Conservation (phyloP, 2,888 invertebrate genomes). For the Callyntrura sp. region DNA sequence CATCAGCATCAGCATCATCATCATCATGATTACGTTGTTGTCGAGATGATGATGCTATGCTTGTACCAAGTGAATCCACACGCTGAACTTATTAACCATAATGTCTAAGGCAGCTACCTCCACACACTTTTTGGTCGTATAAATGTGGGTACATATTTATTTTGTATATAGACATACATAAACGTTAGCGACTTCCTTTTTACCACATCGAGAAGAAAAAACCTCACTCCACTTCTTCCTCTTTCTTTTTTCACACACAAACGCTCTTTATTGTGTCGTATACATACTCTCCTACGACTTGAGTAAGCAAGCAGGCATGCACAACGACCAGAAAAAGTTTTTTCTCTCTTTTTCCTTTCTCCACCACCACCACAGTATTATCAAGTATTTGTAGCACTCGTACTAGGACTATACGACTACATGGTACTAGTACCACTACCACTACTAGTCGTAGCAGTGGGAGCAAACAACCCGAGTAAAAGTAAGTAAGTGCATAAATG, state of each 20-base stretch:
- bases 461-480: slow-evolving; percentile 46
- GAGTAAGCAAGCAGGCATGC: slow-evolving; percentile 31
- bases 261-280: slow-evolving; percentile 36
- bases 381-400: slow-evolving; percentile 21
- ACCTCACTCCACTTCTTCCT: slow-evolving; percentile 36
- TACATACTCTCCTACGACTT: slow-evolving; percentile 1
- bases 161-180: neutral
- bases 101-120: neutral
- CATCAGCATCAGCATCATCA: slow-evolving; percentile 22
- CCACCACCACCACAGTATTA: slow-evolving; percentile 21
- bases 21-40: slow-evolving; percentile 31
- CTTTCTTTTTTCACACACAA: slow-evolving; percentile 45
- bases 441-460: slow-evolving; percentile 1
- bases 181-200: slow-evolving; percentile 36
- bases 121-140: neutral
- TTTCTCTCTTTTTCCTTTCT: slow-evolving; percentile 7
- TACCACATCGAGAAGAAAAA: slow-evolving; percentile 22
- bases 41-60: slow-evolving; percentile 35
- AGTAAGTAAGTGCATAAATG: slow-evolving; percentile 55
- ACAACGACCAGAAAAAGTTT: slow-evolving; percentile 41
- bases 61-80: slow-evolving; percentile 1
- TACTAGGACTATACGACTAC: too few species aligned
- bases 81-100: too few species aligned
- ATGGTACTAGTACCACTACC: neutral
- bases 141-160: neutral